Evolutionary conservation across 2,113 vertebrate species (phyloP).

Genomic region (Rhea americana): DNA sequence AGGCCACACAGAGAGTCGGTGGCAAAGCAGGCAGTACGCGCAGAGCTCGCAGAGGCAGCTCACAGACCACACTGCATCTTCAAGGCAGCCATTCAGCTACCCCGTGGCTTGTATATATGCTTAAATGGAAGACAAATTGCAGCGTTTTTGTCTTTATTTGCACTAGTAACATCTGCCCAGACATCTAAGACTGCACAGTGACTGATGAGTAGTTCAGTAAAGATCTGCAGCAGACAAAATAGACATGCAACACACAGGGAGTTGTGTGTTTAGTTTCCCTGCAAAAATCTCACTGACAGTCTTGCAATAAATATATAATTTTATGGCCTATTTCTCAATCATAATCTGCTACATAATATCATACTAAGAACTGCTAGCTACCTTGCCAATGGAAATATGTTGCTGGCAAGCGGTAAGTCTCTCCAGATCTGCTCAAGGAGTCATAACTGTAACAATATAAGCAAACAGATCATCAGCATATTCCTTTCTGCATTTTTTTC

Average conservation of each 20-base stretch:
- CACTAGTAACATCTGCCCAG: not conserved
- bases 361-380: conserved; percentile 54
- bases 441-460: conserved; percentile 67
- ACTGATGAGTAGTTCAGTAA: not conserved
- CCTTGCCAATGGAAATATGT: conserved; percentile 74
- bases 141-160: conserved; percentile 34
- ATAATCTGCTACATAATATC: conserved; percentile 57
- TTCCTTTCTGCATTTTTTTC: not conserved
- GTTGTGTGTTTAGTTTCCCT: not conserved
- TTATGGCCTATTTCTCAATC: conserved; percentile 59
- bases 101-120: not conserved
- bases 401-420: conserved; percentile 58
- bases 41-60: not conserved
- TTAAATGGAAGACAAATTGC: conserved; percentile 27
- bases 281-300: conserved; percentile 17
- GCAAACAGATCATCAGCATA: conserved; percentile 71
- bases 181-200: not conserved
- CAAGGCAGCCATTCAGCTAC: conserved; percentile 14
- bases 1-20: conserved; percentile 36
- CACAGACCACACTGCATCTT: not conserved
- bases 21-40: not conserved
- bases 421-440: conserved; percentile 62
- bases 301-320: conserved; percentile 60
- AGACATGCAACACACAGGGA: not conserved
- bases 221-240: conserved; percentile 8